Base-by-base conservation (phyloP, 2,888 invertebrate species). In the Adela reaumurella region DNA sequence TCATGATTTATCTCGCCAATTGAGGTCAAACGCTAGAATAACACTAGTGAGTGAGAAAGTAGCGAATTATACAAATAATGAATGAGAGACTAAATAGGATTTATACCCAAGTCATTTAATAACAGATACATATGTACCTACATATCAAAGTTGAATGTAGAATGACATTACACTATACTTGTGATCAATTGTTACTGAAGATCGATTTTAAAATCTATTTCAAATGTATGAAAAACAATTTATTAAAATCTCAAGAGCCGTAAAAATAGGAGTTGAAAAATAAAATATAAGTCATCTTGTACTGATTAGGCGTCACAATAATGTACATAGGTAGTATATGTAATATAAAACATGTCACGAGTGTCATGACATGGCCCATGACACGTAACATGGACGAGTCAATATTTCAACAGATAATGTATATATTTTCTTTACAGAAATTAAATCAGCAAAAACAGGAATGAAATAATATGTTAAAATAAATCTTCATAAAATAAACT, bases 1-100 rank as follows among this genome's bases (percentile, higher is more conserved):
- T 62, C 62, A 63, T 57, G 62, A 59, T 56, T 58, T 57, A 58
- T 8, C 6, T 35, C 52, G 66, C 74, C 74, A 73, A 72, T 70
- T 63, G 54, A 54, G 59, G 53, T 54, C 35, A 11, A 35, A 14
- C 8, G 35, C 11, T 35, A 8, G 14, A 8, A 4, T 14, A 3
- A 14, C 8, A 35, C 14, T 14, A 14, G 3, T 35, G 3, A 11
- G 29, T 57, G 57, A 60, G 56, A 53, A 53, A 54, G 58, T 57
- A 58, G 58, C 54, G 52, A 56, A 59, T 20, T 29, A 46, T 17
- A 46, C n/a, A n/a, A n/a, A n/a, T n/a, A n/a, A n/a, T n/a, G n/a
- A n/a, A n/a, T n/a, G n/a, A n/a, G n/a, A n/a, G n/a, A n/a, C n/a
- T n/a, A n/a, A n/a, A n/a, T n/a, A n/a, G n/a, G n/a, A n/a, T n/a